phyloP scores from a whole-genome alignment of 2,888 invertebrate genomes.

The Melieria picta region DNA sequence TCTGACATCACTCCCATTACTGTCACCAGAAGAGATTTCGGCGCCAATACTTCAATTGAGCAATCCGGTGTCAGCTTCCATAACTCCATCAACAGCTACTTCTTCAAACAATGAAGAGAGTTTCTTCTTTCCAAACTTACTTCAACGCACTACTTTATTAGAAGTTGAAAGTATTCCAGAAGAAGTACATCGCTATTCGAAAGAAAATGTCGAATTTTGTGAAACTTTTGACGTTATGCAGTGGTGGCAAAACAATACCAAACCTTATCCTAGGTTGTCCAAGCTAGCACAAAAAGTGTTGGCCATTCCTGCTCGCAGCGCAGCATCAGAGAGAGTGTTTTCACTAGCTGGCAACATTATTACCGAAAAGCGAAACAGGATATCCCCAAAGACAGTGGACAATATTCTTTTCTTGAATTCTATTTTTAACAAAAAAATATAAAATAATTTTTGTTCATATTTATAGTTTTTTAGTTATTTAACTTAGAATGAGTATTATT shows the following conservation, averaged over 20 bases:
- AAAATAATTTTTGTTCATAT: background rate
- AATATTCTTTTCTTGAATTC: conserved; percentile 8
- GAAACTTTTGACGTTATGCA: conserved; percentile 18
- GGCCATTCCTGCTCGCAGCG: conserved; percentile 17
- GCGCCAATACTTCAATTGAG: background rate
- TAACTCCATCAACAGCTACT: background rate
- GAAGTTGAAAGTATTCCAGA: conserved; percentile 18
- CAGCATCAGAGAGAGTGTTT: conserved; percentile 18
- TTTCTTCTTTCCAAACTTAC: conserved; percentile 21
- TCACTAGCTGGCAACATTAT: conserved; percentile 27
- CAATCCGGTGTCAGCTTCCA: background rate
- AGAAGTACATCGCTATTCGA: conserved; percentile 17
- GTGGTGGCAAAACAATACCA: conserved; percentile 23
- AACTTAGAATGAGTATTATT: background rate
- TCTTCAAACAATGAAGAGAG: conserved; percentile 3
- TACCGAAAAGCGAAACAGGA: conserved; percentile 12
- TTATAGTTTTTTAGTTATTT: background rate
- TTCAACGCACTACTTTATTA: conserved; percentile 9
- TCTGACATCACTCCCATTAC: background rate
- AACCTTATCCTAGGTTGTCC: conserved; percentile 20
- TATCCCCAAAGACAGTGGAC: conserved; percentile 7
- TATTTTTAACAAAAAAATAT: background rate
- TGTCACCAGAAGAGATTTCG: background rate
- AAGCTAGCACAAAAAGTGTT: conserved; percentile 23
- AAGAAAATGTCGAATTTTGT: conserved; percentile 17